These are phyloP conservation scores for Elephas maximus DNA, from an alignment of 2,113 vertebrate genomes.

Conservation along the genomic window DNA sequence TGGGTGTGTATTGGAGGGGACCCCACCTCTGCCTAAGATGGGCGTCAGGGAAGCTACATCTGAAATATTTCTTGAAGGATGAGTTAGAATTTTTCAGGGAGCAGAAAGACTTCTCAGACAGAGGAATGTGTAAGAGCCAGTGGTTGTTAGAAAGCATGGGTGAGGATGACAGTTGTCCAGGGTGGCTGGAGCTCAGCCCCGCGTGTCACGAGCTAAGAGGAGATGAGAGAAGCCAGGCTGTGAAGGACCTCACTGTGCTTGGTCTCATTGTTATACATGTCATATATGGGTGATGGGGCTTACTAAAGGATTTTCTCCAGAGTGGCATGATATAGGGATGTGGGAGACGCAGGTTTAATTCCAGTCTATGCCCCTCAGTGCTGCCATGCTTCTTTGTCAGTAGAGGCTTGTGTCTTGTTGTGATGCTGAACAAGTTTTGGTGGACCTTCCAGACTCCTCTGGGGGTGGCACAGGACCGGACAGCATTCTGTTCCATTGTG, in stretches of 20 bases:
- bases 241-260: rapidly evolving
- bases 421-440: background rate
- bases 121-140: background rate
- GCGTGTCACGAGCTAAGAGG: background rate
- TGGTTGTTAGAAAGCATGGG: background rate
- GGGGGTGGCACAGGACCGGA: background rate
- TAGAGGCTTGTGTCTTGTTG: background rate
- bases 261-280: background rate
- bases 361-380: background rate
- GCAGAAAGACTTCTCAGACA: background rate
- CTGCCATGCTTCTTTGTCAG: background rate
- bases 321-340: background rate
- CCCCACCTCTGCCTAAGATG: background rate
- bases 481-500: background rate
- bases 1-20: background rate
- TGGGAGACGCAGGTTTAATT: background rate
- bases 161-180: background rate
- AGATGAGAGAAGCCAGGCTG: background rate
- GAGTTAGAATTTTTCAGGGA: background rate
- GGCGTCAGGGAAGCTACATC: background rate
- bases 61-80: background rate
- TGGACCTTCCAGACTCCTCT: background rate
- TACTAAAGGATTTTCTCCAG: background rate
- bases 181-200: background rate
- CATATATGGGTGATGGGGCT: background rate